Evolutionary conservation across 2,113 vertebrate species (phyloP).

Genomic region (Galemys pyrenaicus): DNA sequence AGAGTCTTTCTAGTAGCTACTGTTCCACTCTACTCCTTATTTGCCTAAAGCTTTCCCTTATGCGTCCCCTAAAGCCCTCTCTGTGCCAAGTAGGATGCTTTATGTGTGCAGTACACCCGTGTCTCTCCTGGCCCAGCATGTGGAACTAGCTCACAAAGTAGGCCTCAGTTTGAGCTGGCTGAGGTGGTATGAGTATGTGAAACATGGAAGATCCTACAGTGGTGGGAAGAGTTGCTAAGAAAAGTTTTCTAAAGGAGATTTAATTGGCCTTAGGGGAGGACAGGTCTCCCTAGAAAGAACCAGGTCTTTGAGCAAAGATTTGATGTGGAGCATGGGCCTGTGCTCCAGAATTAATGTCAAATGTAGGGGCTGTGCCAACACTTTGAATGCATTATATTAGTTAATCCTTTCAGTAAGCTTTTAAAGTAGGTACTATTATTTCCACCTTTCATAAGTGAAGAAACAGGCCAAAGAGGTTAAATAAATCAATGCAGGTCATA

Average conservation of each 20-base stretch:
- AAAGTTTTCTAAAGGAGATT: conserved; percentile 18
- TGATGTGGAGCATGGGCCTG: neutral
- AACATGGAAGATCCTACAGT: neutral
- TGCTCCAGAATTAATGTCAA: conserved; percentile 23
- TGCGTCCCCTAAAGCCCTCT: neutral
- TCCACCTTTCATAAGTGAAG: conserved; percentile 58
- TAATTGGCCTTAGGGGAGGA: neutral
- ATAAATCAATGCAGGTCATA: neutral
- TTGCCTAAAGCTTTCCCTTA: neutral
- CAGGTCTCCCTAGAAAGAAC: neutral
- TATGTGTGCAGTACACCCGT: neutral
- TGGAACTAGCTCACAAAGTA: neutral
- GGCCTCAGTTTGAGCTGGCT: neutral
- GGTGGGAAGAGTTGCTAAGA: neutral
- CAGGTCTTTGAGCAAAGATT: conserved; percentile 10
- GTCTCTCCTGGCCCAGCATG: neutral
- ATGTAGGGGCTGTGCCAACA: neutral
- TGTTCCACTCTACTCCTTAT: neutral
- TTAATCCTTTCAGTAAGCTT: conserved; percentile 33
- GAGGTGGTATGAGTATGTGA: neutral
- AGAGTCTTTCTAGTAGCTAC: neutral
- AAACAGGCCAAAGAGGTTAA: neutral
- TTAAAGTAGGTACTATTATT: neutral
- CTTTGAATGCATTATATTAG: neutral
- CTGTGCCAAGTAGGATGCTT: neutral